A percentile compares a stretch with the other conserved stretches of the same genome.
Evolutionary conservation across 92 coral and sea anemone species (phyloP).

Genomic region (Epizoanthus ramosus): DNA sequence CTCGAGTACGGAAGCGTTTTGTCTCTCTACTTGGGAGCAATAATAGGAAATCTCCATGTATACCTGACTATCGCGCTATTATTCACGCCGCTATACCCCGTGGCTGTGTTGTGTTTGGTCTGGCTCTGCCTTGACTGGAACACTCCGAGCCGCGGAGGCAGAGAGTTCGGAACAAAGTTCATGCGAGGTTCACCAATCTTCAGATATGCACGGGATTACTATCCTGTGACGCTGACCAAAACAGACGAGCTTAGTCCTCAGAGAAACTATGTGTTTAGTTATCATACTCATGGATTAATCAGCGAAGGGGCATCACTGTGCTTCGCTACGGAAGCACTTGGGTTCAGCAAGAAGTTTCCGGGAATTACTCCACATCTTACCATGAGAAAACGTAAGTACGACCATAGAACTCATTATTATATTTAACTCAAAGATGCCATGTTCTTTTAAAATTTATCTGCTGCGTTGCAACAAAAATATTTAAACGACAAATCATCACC

Average conservation of each 20-base stretch:
- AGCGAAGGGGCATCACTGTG: background rate
- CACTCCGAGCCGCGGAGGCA: background rate
- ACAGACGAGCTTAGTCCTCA: background rate
- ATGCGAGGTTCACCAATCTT: background rate
- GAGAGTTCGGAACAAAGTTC: background rate
- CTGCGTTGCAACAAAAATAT: too few species aligned
- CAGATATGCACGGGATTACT: background rate
- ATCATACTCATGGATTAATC: background rate
- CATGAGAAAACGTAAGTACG: too few species aligned
- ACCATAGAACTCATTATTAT: too few species aligned
- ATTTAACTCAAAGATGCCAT: too few species aligned
- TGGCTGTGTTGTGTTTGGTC: background rate
- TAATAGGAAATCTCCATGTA: background rate
- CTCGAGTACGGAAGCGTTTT: constrained; percentile 5
- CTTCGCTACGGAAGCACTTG: background rate
- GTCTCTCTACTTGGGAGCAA: background rate
- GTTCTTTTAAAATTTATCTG: too few species aligned
- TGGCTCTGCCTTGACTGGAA: background rate
- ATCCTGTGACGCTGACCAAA: background rate
- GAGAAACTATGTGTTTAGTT: background rate
- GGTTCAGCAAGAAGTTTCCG: background rate
- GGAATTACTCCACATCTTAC: background rate
- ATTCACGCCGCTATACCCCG: background rate
- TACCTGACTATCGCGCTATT: background rate
- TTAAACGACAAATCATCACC: too few species aligned